Evolutionary conservation across 2,888 invertebrate species (phyloP), one percentile per base, ranked within the genome.

Genomic region (Rhingia rostrata): DNA sequence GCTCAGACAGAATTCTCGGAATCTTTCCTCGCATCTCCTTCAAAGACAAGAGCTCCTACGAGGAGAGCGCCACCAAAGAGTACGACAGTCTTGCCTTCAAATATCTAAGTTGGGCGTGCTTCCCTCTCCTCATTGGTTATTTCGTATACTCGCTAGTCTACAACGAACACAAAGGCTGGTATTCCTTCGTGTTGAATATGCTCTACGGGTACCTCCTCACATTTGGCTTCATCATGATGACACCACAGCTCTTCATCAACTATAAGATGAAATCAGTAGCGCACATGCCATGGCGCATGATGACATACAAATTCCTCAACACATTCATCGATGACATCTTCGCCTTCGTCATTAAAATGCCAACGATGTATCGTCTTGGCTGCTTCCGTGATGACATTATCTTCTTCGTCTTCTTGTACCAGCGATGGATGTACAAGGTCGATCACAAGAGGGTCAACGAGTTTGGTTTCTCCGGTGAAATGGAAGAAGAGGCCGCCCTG

Each of bases 141-240:
- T 97, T 97, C 12, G 93, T 97, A 47, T 99, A 99, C 91, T 99
- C 99, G 0, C 92, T 99, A 51, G 92, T 99, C 73, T 99, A 99
- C 92, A 94, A 96, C 87, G 99, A 99, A 91, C 99, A 99, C 92
- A 98, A 97, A 91, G 98, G 99, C 87, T 99, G 99, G 99, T 99
- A 99, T 91, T 99, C 99, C 9, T 99, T 98, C 93, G 94, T 98
- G 43, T 94, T 99, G 37, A 96, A 96, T 90, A 97, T 99, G 96
- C 94, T 99, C 82, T 99, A 99, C 92, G 99, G 99, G 69, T 99
- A 98, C 92, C 93, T 99, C 75, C 93, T 99, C 78, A 99, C 99
- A 2, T 99, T 99, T 91, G 98, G 99, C 82, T 99, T 99, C 91
- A 99, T 99, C 75, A 98, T 99, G 97, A 99, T 99, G 99, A 99